Base-by-base conservation (phyloP, 1,140 invertebrate genomes). In the Mycetomoellerius zeteki region DNA sequence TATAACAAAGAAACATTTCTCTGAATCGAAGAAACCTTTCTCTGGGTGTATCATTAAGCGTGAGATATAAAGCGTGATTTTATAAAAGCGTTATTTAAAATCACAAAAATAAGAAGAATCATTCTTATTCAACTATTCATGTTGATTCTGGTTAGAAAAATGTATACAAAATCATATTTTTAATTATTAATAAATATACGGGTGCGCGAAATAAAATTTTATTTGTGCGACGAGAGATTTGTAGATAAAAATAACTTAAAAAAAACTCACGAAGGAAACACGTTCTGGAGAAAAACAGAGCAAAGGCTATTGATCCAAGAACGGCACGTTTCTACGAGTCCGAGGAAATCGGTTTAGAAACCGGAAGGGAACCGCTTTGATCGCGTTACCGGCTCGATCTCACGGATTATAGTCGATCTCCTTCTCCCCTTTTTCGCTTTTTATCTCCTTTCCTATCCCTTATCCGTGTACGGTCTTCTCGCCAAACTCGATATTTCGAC, bases 311-410 rank as follows among this genome's bases (percentile, higher is more conserved):
- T 80, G 76, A 86, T 54, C 67, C 85, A 81, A 37, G 88, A 80
- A 69, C 80, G 86, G 86, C 84, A 92, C 69, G 88, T 91, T 89
- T 91, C 86, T 87, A 67, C 72, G 65, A 88, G 86, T 92, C 81
- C 71, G 69, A 87, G 86, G 87, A 87, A 92, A 92, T 92, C 86
- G 85, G 89, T 91, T 93, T 92, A 93, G 87, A 84, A 87, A 87
- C 73, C 87, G 86, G 87, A 88, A 88, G 88, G 80, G 82, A 91
- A 89, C 73, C 72, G 77, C 86, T 91, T 90, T 92, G 91, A 93
- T 93, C 91, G 81, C 88, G 91, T 93, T 93, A 93, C 88, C 91
- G 91, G 86, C 77, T 91, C 92, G 77, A 90, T 87, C 88, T 90
- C 85, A 69, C 81, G 89, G 91, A 92, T 92, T 92, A 92, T 84